A percentile compares a stretch with the other conserved stretches of the same genome.
These are phyloP conservation scores for Beaufortia kweichowensis DNA, from an alignment of 2,113 vertebrate species.

Conservation along the genomic window DNA sequence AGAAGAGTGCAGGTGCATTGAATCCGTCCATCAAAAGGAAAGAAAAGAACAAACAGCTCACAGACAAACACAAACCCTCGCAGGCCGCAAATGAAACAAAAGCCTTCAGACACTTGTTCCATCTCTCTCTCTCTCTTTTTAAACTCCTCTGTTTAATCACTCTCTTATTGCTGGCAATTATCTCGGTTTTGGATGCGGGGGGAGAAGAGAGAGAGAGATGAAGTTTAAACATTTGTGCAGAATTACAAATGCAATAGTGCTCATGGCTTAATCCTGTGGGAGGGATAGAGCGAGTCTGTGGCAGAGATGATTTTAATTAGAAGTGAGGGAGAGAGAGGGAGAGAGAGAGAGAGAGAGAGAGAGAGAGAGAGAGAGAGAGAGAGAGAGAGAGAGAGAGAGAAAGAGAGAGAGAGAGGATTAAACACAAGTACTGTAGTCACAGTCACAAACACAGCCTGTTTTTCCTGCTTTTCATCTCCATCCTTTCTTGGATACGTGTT, in stretches of 20 bases:
- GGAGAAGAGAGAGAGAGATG: constrained; percentile 50
- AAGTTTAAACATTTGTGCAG: constrained; percentile 78
- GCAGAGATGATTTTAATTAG: constrained; percentile 71
- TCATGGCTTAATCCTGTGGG: constrained; percentile 73
- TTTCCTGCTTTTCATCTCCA: constrained; percentile 45
- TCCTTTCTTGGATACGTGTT: constrained; percentile 39
- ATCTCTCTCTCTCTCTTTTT: constrained; percentile 25
- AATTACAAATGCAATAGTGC: constrained; percentile 82
- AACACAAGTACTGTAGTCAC: constrained; percentile 76
- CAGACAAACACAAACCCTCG: constrained; percentile 44
- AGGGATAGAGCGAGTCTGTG: constrained; percentile 77
- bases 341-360: too few relatives aligned
- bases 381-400: constrained; percentile 73
- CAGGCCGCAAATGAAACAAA: constrained; percentile 50
- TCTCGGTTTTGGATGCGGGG: constrained; percentile 50
- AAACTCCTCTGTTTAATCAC: constrained; percentile 50
- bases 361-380: constrained; percentile 73
- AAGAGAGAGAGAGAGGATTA: constrained; percentile 77
- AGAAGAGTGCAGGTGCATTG: constrained; percentile 54
- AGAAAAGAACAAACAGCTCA: constrained; percentile 52
- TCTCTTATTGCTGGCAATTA: constrained; percentile 59
- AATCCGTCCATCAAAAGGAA: constrained; percentile 46
- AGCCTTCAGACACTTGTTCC: constrained; percentile 47
- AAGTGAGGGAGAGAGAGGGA: constrained; percentile 69
- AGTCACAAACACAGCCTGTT: constrained; percentile 65